phyloP scores from a whole-genome alignment of 2,797 vertebrate genomes.

The Eulemur mongoz region DNA sequence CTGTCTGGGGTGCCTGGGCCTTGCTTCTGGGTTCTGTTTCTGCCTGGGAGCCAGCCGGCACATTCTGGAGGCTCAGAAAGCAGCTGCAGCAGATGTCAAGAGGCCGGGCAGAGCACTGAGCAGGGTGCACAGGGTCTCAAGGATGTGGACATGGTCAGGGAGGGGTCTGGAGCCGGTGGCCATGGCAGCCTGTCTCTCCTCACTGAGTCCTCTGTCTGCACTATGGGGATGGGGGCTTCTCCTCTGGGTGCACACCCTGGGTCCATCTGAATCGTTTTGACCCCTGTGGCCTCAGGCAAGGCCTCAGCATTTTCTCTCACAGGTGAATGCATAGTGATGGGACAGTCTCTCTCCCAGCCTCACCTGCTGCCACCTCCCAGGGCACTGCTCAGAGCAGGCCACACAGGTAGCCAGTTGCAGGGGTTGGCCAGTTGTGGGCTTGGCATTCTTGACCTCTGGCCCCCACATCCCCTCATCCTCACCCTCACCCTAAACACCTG shows the following conservation, averaged over 20 bases:
- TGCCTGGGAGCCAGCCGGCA: background rate
- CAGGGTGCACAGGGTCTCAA: background rate
- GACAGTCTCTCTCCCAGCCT: background rate
- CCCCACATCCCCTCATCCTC: background rate
- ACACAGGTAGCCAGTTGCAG: background rate
- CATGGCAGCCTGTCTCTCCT: background rate
- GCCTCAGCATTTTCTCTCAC: background rate
- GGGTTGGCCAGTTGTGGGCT: background rate
- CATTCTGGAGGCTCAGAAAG: background rate
- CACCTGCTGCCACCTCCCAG: no score
- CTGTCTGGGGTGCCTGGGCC: background rate
- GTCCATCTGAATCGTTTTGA: background rate
- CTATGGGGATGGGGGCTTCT: background rate
- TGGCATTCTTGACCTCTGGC: background rate
- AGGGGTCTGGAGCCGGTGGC: background rate
- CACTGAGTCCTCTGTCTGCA: background rate
- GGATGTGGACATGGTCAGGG: background rate
- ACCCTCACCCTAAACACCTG: background rate
- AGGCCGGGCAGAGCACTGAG: background rate
- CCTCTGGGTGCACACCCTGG: background rate
- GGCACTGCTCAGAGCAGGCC: background rate
- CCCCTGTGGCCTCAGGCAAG: background rate
- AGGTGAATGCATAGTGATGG: background rate
- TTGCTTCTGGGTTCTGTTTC: background rate
- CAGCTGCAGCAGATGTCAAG: background rate